phyloP scores from a whole-genome alignment of 2,888 invertebrate species.

The Pyrrhosoma nymphula region DNA sequence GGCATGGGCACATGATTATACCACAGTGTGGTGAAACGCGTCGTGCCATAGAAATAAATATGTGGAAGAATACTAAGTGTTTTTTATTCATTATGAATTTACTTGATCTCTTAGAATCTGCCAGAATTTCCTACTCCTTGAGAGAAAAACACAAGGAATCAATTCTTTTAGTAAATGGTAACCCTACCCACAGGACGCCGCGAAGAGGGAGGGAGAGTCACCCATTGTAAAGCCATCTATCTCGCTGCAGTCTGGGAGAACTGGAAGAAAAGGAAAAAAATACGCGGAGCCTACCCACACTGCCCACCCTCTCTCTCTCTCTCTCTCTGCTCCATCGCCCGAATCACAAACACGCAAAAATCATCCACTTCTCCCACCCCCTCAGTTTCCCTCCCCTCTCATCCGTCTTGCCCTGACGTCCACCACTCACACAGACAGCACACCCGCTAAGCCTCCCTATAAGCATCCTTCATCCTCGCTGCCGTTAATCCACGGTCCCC shows the following conservation, averaged over 20 bases:
- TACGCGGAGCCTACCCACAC: background rate
- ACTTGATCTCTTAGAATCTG: too few relatives aligned
- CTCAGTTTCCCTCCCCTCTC: background rate
- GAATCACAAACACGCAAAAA: slow-evolving; percentile 16
- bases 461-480: slow-evolving; percentile 1
- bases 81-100: too few relatives aligned
- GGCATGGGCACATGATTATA: too few relatives aligned
- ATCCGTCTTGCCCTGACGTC: slow-evolving; percentile 33
- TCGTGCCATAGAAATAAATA: too few relatives aligned
- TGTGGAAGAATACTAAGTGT: too few relatives aligned
- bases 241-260: background rate
- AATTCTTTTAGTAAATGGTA: too few relatives aligned
- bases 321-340: slow-evolving; percentile 9
- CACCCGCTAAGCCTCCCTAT: background rate
- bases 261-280: background rate
- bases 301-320: too few relatives aligned
- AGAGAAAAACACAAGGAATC: too few relatives aligned
- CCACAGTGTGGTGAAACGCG: too few relatives aligned
- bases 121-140: too few relatives aligned
- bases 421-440: background rate
- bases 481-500: slow-evolving; percentile 4
- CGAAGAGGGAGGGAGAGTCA: background rate
- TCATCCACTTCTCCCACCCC: background rate
- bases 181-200: too few relatives aligned
- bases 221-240: slow-evolving; percentile 22